A percentile compares a stretch with the other conserved stretches of the same genome.
Conservation (phyloP, 2,113 vertebrate species). For the Aegotheles bennettii region DNA sequence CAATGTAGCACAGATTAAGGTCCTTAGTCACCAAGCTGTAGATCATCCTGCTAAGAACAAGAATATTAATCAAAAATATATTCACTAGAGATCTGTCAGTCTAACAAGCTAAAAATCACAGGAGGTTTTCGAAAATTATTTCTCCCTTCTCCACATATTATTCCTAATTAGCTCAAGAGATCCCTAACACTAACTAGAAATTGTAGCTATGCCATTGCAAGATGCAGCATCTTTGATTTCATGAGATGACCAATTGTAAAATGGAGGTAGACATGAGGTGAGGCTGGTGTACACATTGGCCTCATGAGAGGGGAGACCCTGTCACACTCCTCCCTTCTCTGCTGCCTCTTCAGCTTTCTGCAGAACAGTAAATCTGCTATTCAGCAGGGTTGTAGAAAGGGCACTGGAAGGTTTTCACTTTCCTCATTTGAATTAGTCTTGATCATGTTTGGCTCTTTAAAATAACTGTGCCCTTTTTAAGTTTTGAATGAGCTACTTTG, state of each 20-base stretch:
- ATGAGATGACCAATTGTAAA: not conserved
- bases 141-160: not conserved
- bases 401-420: not conserved
- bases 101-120: not conserved
- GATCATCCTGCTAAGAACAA: not conserved
- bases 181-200: not conserved
- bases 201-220: not conserved
- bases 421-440: not conserved
- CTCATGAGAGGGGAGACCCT: not conserved
- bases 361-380: not conserved
- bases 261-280: not conserved
- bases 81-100: not conserved
- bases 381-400: not conserved
- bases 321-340: not conserved
- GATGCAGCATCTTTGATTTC: not conserved
- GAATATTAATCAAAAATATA: not conserved
- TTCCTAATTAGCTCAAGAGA: not conserved
- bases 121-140: not conserved
- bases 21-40: not conserved
- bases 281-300: fast-evolving
- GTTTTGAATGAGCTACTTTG: not conserved
- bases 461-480: not conserved
- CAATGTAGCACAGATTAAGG: not conserved
- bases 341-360: not conserved
- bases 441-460: not conserved